A percentile compares a stretch with the other conserved stretches of the same genome.
Conservation (phyloP, 2,113 vertebrate species). For the Colossoma macropomum region DNA sequence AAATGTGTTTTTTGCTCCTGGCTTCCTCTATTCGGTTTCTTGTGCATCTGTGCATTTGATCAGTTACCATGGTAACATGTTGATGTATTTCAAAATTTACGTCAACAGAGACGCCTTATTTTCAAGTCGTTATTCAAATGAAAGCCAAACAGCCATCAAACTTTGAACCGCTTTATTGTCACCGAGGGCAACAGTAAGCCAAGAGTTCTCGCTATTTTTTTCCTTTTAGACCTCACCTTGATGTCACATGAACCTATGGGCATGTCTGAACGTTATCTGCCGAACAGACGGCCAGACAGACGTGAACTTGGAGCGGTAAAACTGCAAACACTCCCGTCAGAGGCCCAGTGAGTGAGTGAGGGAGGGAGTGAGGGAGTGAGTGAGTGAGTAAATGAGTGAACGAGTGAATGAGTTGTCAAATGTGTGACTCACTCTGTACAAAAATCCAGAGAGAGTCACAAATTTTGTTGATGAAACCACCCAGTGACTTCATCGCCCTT, state of each 20-base stretch:
- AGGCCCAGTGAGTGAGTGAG: background rate
- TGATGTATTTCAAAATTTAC: background rate
- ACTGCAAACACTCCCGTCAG: background rate
- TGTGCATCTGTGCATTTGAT: background rate
- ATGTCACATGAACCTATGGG: background rate
- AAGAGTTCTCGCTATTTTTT: background rate
- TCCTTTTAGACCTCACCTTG: too few relatives aligned
- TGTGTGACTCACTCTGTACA: background rate
- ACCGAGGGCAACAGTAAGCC: conserved; percentile 1
- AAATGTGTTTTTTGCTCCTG: too few relatives aligned
- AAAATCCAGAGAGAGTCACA: background rate
- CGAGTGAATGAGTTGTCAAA: background rate
- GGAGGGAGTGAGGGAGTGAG: background rate
- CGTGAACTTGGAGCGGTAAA: conserved; percentile 16
- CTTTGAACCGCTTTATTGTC: conserved; percentile 13
- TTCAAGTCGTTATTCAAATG: background rate
- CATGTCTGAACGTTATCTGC: background rate
- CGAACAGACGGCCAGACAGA: background rate
- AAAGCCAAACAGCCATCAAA: conserved; percentile 3
- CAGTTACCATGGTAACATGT: background rate
- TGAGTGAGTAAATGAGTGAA: background rate
- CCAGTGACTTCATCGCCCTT: background rate
- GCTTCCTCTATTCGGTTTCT: background rate
- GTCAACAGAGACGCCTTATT: background rate
- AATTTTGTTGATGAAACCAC: background rate